Conservation (phyloP, 2,888 invertebrate species). For the Zhengitettix transpicula region DNA sequence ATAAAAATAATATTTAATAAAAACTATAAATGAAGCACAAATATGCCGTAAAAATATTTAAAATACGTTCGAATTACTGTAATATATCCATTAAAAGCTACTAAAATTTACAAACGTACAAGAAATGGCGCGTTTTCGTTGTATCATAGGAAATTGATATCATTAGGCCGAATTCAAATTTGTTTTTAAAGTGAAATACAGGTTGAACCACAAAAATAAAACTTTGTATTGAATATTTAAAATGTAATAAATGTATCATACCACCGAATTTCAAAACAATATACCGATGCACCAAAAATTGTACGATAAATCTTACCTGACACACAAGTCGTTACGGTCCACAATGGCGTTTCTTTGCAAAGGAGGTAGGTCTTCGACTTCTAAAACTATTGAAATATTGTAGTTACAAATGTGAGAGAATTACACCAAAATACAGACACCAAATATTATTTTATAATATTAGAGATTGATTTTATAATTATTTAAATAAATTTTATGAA, state of each 20-base stretch:
- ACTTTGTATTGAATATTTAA: slow-evolving; percentile 12
- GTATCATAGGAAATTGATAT: slow-evolving; percentile 51
- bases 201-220: slow-evolving; percentile 27
- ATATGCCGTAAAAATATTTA: too few relatives aligned
- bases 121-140: slow-evolving; percentile 45
- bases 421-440: not conserved
- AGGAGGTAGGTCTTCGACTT: not conserved
- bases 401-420: too few relatives aligned
- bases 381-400: too few relatives aligned
- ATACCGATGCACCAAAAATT: slow-evolving; percentile 50
- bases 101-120: slow-evolving; percentile 6
- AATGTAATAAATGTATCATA: slow-evolving; percentile 22
- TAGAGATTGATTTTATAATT: too few relatives aligned
- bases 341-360: slow-evolving; percentile 52
- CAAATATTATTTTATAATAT: not conserved
- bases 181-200: slow-evolving; percentile 31
- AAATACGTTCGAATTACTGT: too few relatives aligned
- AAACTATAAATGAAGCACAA: too few relatives aligned
- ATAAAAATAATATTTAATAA: too few relatives aligned
- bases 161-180: slow-evolving; percentile 37
- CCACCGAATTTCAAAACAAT: slow-evolving; percentile 31
- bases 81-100: not conserved
- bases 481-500: too few relatives aligned
- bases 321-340: slow-evolving; percentile 59
- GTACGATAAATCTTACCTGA: slow-evolving; percentile 46